Evolutionary conservation across 2,797 vertebrate genomes (phyloP).

Genomic region (Fundulus diaphanus): DNA sequence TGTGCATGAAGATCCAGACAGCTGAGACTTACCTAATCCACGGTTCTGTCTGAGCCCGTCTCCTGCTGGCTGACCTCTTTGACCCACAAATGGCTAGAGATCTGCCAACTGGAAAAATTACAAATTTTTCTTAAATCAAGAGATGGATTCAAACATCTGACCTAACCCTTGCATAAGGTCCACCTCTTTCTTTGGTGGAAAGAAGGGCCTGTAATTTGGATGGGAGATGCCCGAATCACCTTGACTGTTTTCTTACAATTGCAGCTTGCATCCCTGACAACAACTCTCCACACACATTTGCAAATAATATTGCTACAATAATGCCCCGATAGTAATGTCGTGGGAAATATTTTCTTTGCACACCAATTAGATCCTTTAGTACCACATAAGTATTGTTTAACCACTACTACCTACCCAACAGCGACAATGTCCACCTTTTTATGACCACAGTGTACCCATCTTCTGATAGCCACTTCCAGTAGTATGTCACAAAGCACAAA

Average conservation of each 20-base stretch:
- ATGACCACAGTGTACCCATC: slow-evolving; percentile 45
- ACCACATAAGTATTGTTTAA: too few species aligned
- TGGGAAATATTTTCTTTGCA: too few species aligned
- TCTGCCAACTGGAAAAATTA: slow-evolving; percentile 6
- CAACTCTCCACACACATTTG: too few species aligned
- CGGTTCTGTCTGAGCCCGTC: slow-evolving; percentile 50
- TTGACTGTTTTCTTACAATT: background rate
- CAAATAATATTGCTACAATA: too few species aligned
- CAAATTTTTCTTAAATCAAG: background rate
- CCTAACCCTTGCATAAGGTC: background rate
- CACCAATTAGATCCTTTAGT: too few species aligned
- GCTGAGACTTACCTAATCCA: slow-evolving; percentile 69
- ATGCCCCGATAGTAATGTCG: too few species aligned
- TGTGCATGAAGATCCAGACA: slow-evolving; percentile 63
- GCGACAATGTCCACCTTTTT: slow-evolving; percentile 8
- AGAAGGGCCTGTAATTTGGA: background rate
- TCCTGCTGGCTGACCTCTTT: slow-evolving; percentile 46
- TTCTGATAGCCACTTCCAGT: slow-evolving; percentile 62
- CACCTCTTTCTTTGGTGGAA: background rate
- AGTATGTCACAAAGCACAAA: slow-evolving; percentile 3
- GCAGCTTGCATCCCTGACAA: background rate
- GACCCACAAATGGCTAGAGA: slow-evolving; percentile 20
- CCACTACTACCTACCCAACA: too few species aligned
- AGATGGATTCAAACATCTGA: background rate
- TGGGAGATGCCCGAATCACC: background rate